Conservation (phyloP, 1,140 invertebrate species). For the Diprion similis region DNA sequence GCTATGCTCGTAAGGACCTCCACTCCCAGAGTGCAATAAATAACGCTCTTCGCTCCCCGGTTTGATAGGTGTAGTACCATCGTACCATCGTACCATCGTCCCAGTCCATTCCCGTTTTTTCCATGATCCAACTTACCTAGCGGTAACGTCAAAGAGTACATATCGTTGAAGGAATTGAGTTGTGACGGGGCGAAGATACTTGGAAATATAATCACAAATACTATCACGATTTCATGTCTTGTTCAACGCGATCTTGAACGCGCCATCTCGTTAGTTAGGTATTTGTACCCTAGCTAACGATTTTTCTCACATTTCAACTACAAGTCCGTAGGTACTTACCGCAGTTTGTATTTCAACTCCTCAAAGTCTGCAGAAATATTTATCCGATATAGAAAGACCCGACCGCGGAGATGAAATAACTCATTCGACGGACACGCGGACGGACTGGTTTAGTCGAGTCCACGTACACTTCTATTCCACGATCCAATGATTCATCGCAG, state of each 20-base stretch:
- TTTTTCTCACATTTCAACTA: too few species aligned
- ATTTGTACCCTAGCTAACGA: too few species aligned
- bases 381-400: not conserved
- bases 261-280: too few species aligned
- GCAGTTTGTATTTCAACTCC: not conserved
- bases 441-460: not conserved
- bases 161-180: not conserved
- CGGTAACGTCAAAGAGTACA: too few species aligned
- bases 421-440: not conserved
- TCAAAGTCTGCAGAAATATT: not conserved
- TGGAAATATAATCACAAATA: not conserved
- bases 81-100: too few species aligned
- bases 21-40: not conserved
- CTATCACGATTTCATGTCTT: not conserved
- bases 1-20: not conserved
- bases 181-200: not conserved
- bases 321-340: too few species aligned
- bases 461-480: not conserved
- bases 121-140: too few species aligned
- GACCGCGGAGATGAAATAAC: not conserved
- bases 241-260: too few species aligned
- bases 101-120: too few species aligned
- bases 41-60: not conserved
- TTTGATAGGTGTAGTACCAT: too few species aligned
- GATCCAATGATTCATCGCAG: not conserved